Percentiles rank a stretch among this genome's conserved stretches.
Conservation (phyloP, 2,797 vertebrate species). For the Enteromius radiatus region DNA sequence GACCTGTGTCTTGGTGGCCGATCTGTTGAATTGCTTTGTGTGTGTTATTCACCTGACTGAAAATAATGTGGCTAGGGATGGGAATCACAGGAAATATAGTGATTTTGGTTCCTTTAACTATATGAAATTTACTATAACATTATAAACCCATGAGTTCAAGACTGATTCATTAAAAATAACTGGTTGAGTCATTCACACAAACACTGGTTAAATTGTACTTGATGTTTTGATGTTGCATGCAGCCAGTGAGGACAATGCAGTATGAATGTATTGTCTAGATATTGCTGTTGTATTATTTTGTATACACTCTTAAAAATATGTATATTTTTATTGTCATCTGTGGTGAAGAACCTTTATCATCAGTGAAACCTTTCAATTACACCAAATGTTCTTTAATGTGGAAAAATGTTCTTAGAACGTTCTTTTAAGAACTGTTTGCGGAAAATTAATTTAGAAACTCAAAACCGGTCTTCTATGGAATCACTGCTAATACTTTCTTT, state of each 20-base stretch:
- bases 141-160: not conserved
- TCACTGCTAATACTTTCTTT: not conserved
- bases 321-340: not conserved
- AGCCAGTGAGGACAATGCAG: not conserved
- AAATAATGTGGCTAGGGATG: constrained; percentile 24
- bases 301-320: not conserved
- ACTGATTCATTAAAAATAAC: not conserved
- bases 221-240: not conserved
- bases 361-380: not conserved
- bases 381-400: not conserved
- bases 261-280: not conserved
- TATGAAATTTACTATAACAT: not conserved
- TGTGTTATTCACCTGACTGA: constrained; percentile 7
- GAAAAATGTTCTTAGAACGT: not conserved
- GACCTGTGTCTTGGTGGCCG: constrained; percentile 5
- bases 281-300: not conserved
- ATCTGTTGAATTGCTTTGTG: constrained; percentile 10
- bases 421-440: not conserved
- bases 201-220: not conserved
- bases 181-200: not conserved
- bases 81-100: not conserved
- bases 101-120: constrained; percentile 25
- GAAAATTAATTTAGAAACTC: not conserved
- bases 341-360: not conserved
- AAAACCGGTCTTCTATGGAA: not conserved